phyloP scores from a whole-genome alignment of 2,888 invertebrate genomes.

The Drosophila borborema region DNA sequence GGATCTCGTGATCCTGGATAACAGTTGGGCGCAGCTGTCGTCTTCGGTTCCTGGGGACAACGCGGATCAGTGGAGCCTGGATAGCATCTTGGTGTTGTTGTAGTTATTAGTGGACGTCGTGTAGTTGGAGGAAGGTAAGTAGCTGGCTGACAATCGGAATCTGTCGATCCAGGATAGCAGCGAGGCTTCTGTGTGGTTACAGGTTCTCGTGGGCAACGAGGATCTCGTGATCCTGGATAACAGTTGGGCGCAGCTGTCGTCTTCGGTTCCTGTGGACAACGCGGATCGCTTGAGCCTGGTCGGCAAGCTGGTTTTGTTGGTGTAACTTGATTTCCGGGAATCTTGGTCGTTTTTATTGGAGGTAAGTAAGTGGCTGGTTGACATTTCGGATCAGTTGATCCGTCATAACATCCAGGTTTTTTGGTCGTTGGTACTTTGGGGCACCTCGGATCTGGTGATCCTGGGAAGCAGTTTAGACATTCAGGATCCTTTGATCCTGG shows the following conservation, averaged over 20 bases:
- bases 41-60: not conserved
- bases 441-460: conserved; percentile 72
- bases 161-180: no score
- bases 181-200: no score
- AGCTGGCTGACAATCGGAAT: no score
- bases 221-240: no score
- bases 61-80: no score
- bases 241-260: no score
- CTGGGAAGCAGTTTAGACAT: conserved; percentile 80
- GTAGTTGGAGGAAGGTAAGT: no score
- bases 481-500: conserved; percentile 80
- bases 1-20: conserved; percentile 11
- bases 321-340: conserved; percentile 29
- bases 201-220: no score
- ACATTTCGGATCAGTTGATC: conserved; percentile 78
- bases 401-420: conserved; percentile 81
- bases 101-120: no score
- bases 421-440: conserved; percentile 48
- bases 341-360: conserved; percentile 36
- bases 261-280: not conserved
- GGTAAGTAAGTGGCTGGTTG: conserved; percentile 57
- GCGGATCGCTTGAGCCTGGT: conserved; percentile 30
- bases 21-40: not conserved
- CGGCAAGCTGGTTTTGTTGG: conserved; percentile 29
- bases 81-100: no score